Evolutionary conservation across 2,888 invertebrate species (phyloP).

Genomic region (Sceliomorpha sp.): DNA sequence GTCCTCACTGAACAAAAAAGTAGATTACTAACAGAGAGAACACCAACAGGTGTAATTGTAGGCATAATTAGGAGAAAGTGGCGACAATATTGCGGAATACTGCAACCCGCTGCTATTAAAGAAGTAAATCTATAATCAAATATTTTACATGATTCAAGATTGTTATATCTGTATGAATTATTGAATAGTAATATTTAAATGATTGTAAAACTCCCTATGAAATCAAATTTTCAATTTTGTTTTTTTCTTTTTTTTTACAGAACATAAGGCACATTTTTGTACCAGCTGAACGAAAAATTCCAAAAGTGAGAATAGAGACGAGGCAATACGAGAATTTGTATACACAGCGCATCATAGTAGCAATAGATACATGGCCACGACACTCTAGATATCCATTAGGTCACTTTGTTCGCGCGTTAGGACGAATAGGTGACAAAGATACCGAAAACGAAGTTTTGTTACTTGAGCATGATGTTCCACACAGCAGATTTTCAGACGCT

Average conservation of each 20-base stretch:
- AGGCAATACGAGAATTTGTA: constrained; percentile 91
- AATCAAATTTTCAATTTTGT: constrained; percentile 3
- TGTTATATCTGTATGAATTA: not conserved
- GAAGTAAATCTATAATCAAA: constrained; percentile 78
- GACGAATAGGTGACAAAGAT: constrained; percentile 94
- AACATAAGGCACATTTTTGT: constrained; percentile 90
- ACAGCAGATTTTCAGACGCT: constrained; percentile 95
- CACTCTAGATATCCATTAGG: constrained; percentile 96
- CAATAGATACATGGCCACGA: constrained; percentile 97
- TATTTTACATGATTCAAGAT: constrained; percentile 3
- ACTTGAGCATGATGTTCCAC: constrained; percentile 98
- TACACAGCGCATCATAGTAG: constrained; percentile 94
- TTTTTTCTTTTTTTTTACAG: constrained; percentile 61
- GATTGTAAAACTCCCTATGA: no score
- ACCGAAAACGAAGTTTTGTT: constrained; percentile 98
- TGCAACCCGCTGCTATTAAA: constrained; percentile 88
- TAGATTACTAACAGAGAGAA: constrained; percentile 62
- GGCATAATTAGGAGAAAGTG: constrained; percentile 97
- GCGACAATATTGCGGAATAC: constrained; percentile 98
- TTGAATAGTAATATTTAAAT: no score
- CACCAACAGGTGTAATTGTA: constrained; percentile 89
- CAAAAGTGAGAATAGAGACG: constrained; percentile 97
- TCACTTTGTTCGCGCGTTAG: constrained; percentile 96
- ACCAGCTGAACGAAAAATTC: constrained; percentile 96
- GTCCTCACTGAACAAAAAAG: constrained; percentile 68